phyloP scores from a whole-genome alignment of 1,140 invertebrate species.

The Nebria ingens region DNA sequence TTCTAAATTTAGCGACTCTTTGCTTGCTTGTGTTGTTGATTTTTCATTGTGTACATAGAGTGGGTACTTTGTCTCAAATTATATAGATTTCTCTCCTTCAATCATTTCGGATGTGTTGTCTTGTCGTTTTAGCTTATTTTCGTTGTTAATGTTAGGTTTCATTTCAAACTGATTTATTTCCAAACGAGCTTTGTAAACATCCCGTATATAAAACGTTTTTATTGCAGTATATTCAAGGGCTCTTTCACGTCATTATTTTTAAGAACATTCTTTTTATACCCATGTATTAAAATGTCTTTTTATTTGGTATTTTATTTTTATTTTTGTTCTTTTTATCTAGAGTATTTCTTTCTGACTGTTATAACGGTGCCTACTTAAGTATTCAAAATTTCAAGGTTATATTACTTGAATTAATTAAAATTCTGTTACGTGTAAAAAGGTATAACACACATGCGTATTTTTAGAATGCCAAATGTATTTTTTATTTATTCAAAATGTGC shows the following conservation, averaged over 20 bases:
- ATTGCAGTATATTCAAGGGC: not conserved
- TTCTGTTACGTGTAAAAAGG: no score
- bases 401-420: no score
- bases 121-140: not conserved
- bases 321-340: not conserved
- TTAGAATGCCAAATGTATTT: no score
- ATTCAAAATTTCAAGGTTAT: no score
- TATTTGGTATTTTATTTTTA: not conserved
- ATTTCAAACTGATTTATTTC: not conserved
- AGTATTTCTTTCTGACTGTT: not conserved
- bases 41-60: no score
- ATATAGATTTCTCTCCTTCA: not conserved
- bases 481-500: no score
- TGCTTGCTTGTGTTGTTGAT: not conserved
- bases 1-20: no score
- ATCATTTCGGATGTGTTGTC: no score
- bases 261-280: not conserved
- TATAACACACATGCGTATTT: no score
- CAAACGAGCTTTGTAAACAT: not conserved
- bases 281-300: not conserved
- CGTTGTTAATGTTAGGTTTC: not conserved
- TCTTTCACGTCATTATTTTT: not conserved
- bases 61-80: no score
- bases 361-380: no score
- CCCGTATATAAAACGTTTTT: not conserved